Conservation (phyloP, 2,888 invertebrate species). For the Drosophila neotestacea region DNA sequence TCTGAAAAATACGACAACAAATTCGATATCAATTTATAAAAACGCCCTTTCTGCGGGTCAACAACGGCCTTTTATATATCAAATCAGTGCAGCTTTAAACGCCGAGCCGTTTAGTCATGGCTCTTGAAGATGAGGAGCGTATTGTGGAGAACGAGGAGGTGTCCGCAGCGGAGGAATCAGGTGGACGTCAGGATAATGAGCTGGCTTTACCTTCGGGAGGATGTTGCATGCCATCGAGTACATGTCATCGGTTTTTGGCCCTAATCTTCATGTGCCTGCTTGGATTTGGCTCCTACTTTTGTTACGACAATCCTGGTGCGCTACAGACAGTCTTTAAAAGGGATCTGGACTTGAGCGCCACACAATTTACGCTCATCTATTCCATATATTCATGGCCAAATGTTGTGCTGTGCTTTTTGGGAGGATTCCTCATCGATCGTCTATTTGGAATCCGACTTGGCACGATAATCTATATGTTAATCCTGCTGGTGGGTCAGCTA, state of each 20-base stretch:
- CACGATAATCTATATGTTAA: constrained; percentile 94
- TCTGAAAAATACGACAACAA: constrained; percentile 24
- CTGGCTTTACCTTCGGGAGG: constrained; percentile 70
- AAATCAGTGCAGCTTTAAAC: constrained; percentile 39
- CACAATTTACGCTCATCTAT: constrained; percentile 94
- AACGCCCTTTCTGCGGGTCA: constrained; percentile 52
- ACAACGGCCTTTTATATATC: constrained; percentile 17
- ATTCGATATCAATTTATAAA: constrained; percentile 46
- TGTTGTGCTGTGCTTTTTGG: constrained; percentile 97
- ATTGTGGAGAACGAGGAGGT: constrained; percentile 69
- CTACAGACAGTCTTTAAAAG: constrained; percentile 93
- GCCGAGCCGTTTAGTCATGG: constrained; percentile 52
- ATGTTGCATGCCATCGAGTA: constrained; percentile 89
- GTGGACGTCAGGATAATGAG: constrained; percentile 82
- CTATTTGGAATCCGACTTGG: constrained; percentile 97
- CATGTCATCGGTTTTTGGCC: constrained; percentile 92
- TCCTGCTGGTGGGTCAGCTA: constrained; percentile 95
- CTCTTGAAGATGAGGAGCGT: constrained; percentile 67
- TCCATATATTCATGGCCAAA: constrained; percentile 99
- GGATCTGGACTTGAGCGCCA: constrained; percentile 92
- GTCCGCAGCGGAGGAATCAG: constrained; percentile 23
- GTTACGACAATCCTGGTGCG: constrained; percentile 98
- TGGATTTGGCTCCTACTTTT: constrained; percentile 98
- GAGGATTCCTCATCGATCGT: constrained; percentile 97
- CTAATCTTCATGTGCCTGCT: constrained; percentile 96